Percentiles rank a stretch among this genome's conserved stretches.
These are phyloP conservation scores for Argyrosomus japonicus DNA, from an alignment of 2,113 vertebrate species.

Conservation along the genomic window DNA sequence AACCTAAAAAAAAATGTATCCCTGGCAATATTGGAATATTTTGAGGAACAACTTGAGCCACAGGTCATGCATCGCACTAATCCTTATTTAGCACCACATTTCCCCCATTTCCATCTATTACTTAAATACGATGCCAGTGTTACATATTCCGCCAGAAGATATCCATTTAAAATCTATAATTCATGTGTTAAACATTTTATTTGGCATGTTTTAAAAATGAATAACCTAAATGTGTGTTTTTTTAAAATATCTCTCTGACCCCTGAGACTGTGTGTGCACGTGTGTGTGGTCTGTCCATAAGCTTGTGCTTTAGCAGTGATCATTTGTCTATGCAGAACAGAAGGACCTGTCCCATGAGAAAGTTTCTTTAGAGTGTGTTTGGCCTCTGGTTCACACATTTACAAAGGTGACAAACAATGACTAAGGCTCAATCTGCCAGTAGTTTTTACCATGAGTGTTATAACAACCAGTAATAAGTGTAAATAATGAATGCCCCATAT, in stretches of 20 bases:
- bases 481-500: slow-evolving; percentile 93
- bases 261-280: slow-evolving; percentile 29
- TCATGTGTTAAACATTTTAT: slow-evolving; percentile 66
- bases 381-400: slow-evolving; percentile 74
- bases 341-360: slow-evolving; percentile 57
- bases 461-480: slow-evolving; percentile 93
- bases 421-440: slow-evolving; percentile 88
- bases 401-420: slow-evolving; percentile 88
- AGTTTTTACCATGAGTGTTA: slow-evolving; percentile 92
- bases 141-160: slow-evolving; percentile 57
- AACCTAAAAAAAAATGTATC: too few relatives aligned
- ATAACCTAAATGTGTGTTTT: slow-evolving; percentile 52
- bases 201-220: slow-evolving; percentile 64
- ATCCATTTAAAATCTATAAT: slow-evolving; percentile 65
- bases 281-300: slow-evolving; percentile 20
- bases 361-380: slow-evolving; percentile 54
- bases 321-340: slow-evolving; percentile 41
- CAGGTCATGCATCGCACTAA: slow-evolving; percentile 26
- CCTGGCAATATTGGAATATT: background rate
- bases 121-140: slow-evolving; percentile 50
- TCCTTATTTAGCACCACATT: slow-evolving; percentile 32
- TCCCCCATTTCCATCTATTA: slow-evolving; percentile 25
- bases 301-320: slow-evolving; percentile 39
- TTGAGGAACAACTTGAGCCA: slow-evolving; percentile 25
- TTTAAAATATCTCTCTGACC: slow-evolving; percentile 60